Evolutionary conservation across 2,113 vertebrate species (phyloP).

Genomic region (Antechinus stuartii): DNA sequence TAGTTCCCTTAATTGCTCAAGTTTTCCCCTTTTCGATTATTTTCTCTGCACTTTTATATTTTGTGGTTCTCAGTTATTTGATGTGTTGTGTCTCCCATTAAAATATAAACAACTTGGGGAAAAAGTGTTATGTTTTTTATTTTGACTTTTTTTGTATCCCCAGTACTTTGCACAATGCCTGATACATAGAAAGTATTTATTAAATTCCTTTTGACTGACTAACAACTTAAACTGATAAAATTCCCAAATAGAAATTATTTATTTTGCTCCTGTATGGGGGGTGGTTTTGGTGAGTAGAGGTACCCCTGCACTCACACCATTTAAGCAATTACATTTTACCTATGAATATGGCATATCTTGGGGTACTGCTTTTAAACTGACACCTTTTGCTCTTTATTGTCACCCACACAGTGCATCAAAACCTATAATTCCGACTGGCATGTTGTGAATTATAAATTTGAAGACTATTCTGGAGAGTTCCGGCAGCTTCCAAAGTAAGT

Average conservation of each 20-base stretch:
- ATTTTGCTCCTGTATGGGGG: background rate
- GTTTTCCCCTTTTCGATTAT: too few relatives aligned
- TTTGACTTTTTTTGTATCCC: too few relatives aligned
- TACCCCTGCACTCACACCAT: background rate
- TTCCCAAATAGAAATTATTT: slow-evolving; percentile 30
- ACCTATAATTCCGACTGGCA: slow-evolving; percentile 99
- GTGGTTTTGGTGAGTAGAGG: background rate
- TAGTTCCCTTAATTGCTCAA: too few relatives aligned
- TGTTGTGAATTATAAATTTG: slow-evolving; percentile 96
- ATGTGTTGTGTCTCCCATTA: too few relatives aligned
- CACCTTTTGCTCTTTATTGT: slow-evolving; percentile 58
- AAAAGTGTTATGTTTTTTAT: too few relatives aligned
- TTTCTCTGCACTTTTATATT: too few relatives aligned
- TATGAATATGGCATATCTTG: slow-evolving; percentile 13
- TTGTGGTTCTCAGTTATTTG: too few relatives aligned
- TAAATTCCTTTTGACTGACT: background rate
- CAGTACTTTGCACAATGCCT: background rate
- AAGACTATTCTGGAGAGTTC: slow-evolving; percentile 98
- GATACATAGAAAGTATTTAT: background rate
- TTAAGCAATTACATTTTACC: background rate
- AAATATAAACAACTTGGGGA: too few relatives aligned
- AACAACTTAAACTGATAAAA: background rate
- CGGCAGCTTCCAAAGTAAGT: slow-evolving; percentile 96
- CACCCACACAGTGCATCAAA: slow-evolving; percentile 94
- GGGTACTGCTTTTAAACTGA: slow-evolving; percentile 31